Conservation (phyloP, 1,140 invertebrate genomes). For the Scylla paramamosain region DNA sequence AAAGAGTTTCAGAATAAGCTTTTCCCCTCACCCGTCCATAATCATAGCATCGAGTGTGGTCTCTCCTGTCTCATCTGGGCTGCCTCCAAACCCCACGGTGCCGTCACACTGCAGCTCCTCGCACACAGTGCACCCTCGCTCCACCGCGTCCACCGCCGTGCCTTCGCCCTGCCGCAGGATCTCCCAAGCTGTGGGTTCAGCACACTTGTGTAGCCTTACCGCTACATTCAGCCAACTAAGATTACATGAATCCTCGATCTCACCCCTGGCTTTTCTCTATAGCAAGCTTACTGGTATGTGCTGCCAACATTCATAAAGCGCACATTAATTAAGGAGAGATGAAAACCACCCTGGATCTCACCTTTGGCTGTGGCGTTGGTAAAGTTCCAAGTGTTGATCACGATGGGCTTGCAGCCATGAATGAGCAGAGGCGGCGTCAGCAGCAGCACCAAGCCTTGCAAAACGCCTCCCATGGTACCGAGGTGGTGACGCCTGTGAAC, state of each 20-base stretch:
- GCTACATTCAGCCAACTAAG: not conserved
- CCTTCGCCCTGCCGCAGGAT: slow-evolving; percentile 80
- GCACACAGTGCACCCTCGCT: slow-evolving; percentile 90
- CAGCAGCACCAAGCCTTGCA: not conserved
- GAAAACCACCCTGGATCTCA: slow-evolving; percentile 68
- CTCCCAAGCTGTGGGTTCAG: slow-evolving; percentile 86
- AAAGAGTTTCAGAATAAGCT: no score
- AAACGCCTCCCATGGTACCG: not conserved
- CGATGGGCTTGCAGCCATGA: slow-evolving; percentile 76
- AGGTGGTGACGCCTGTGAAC: not conserved
- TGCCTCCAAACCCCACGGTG: slow-evolving; percentile 97
- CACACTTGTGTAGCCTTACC: no score
- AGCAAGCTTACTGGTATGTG: not conserved
- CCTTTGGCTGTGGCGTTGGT: slow-evolving; percentile 80
- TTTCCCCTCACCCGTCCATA: slow-evolving; percentile 92
- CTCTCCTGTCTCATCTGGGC: slow-evolving; percentile 97
- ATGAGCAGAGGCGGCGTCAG: not conserved
- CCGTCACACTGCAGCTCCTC: slow-evolving; percentile 91
- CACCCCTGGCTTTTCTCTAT: not conserved
- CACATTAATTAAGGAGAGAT: no score
- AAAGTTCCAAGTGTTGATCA: slow-evolving; percentile 81
- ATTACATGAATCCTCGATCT: not conserved
- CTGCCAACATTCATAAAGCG: not conserved
- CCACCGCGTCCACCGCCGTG: slow-evolving; percentile 91
- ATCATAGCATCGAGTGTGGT: slow-evolving; percentile 99